A percentile compares a stretch with the other conserved stretches of the same genome.
Evolutionary conservation across 92 coral and sea anemone species (phyloP).

Genomic region (Zoanthus solanderi): DNA sequence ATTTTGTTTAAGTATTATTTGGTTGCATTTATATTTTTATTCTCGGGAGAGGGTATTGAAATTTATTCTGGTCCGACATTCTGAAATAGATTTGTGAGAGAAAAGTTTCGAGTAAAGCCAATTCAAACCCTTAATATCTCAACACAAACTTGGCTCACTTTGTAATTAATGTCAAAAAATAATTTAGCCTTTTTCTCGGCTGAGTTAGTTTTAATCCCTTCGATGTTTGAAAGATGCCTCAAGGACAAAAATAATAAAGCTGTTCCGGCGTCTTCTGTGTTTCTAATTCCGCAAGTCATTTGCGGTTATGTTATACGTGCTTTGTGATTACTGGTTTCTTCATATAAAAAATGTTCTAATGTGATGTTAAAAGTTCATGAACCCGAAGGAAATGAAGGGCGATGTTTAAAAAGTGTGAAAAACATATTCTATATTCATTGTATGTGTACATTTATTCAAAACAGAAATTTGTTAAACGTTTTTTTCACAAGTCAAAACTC

Average conservation of each 20-base stretch:
- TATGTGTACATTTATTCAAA: not conserved
- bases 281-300: conserved; percentile 25
- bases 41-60: not conserved
- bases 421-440: not conserved
- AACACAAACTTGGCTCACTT: not conserved
- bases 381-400: not conserved
- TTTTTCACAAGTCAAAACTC: not conserved
- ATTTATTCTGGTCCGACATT: not conserved
- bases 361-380: not conserved
- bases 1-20: not conserved
- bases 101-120: not conserved
- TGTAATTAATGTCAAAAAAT: not conserved
- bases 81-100: not conserved
- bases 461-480: not conserved
- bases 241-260: not conserved
- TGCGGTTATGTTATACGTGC: conserved; percentile 17
- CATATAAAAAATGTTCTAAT: not conserved
- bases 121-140: not conserved
- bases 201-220: not conserved
- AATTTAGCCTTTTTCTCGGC: not conserved
- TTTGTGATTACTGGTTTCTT: not conserved
- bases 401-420: not conserved
- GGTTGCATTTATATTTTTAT: not conserved
- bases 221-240: not conserved
- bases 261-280: conserved; percentile 12